Percentiles rank a stretch among this genome's conserved stretches.
Evolutionary conservation across 2,888 invertebrate species (phyloP).

Genomic region (Brachyptera risi): DNA sequence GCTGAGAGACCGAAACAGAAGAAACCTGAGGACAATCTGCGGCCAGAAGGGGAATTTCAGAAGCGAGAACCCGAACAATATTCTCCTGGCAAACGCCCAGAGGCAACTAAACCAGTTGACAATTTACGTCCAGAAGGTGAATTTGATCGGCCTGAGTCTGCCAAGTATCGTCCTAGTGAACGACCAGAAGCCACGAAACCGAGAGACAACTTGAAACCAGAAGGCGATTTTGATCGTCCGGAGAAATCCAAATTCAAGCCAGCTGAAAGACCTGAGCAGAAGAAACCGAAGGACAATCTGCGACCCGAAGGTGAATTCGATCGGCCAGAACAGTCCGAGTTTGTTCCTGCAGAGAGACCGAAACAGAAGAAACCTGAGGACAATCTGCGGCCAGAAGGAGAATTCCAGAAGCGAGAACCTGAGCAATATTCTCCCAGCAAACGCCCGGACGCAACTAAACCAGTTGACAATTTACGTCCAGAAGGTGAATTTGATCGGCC

Average conservation of each 20-base stretch:
- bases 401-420: conserved; percentile 44
- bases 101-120: conserved; percentile 55
- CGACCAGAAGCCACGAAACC: conserved; percentile 38
- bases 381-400: conserved; percentile 50
- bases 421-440: conserved; percentile 51
- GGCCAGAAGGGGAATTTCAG: conserved; percentile 56
- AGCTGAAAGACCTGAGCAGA: conserved; percentile 50
- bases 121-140: conserved; percentile 60
- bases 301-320: conserved; percentile 48
- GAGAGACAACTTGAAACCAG: conserved; percentile 52
- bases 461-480: conserved; percentile 55
- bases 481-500: conserved; percentile 39
- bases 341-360: conserved; percentile 35
- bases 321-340: conserved; percentile 41
- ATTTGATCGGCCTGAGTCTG: conserved; percentile 47
- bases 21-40: conserved; percentile 38
- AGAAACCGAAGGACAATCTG: conserved; percentile 43
- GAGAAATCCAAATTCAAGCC: conserved; percentile 47
- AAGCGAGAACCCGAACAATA: conserved; percentile 42
- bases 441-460: conserved; percentile 55
- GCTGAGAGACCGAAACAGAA: conserved; percentile 41
- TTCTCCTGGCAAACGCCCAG: conserved; percentile 35
- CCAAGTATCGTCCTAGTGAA: conserved; percentile 44
- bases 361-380: conserved; percentile 41
- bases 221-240: conserved; percentile 47